Evolutionary conservation across 1,140 invertebrate genomes (phyloP), one percentile per base, ranked within the genome.

Genomic region (Zeugodacus cucurbitae): DNA sequence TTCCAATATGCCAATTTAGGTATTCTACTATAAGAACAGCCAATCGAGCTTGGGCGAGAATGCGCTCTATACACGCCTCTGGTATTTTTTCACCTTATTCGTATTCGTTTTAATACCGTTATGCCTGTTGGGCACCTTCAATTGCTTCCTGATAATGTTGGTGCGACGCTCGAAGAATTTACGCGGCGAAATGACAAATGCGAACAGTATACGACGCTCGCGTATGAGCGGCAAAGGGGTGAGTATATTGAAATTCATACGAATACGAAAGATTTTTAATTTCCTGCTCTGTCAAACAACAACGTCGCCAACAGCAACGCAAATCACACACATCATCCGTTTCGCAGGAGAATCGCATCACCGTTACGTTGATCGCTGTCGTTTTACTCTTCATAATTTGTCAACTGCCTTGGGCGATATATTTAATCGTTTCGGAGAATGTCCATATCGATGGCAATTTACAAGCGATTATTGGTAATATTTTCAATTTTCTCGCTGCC

Each of bases 321-420:
- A 93, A 92, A 59, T 89, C 90, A 0, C 88, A 90, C 88, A 90
- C 89, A 67, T 88, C 89, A 44, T 89, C 88, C n/a, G 92, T 93
- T 1, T 92, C 93, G 41, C 96, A 96, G 88, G 96, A 96, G 93
- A 96, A 95, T 92, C 96, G 95, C 59, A 96, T 97, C 85, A 97
- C 96, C 2, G 95, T 96, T 17, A 96, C 96, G 90, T 93, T 97
- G 8, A 97, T 97, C 67, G 95, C 95, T 1, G 96, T 97, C 3
- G 96, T 97, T 0, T 93, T 97, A 3, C 94, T 97, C 87, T 97
- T 97, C 91, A 93, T 97, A 20, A 90, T 97, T 0, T 97, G 96
- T 90, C 96, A 97, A 91, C 93, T 96, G 48, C 96, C 96, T 0
- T 95, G 95, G 82, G 96, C 96, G 14, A 91, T 92, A 11, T 93